Percentiles rank a stretch among this genome's conserved stretches.
phyloP scores from a whole-genome alignment of 2,113 vertebrate species.

The Notothenia rossii region DNA sequence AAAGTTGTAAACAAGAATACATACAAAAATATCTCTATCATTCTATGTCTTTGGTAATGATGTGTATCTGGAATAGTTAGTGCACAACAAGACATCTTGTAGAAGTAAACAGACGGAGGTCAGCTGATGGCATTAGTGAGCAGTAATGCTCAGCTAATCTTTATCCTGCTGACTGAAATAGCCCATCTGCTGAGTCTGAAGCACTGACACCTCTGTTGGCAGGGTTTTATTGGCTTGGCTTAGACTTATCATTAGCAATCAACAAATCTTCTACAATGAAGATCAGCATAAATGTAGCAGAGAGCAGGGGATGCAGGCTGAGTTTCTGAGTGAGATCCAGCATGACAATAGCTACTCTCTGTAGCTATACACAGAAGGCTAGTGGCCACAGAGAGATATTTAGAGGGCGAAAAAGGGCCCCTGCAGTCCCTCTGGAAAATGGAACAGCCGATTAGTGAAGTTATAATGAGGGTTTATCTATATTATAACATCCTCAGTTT shows the following conservation, averaged over 20 bases:
- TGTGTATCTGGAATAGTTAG: neutral
- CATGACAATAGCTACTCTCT: too few species aligned
- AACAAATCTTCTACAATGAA: too few species aligned
- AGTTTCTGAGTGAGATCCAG: too few species aligned
- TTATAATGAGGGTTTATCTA: too few species aligned
- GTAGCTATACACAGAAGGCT: too few species aligned
- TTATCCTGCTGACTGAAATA: conserved; percentile 46
- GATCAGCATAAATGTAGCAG: too few species aligned
- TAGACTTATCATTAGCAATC: neutral
- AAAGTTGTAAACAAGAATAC: neutral
- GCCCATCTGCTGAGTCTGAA: conserved; percentile 1
- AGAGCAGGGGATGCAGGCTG: too few species aligned
- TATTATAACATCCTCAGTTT: too few species aligned
- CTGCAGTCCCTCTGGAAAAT: too few species aligned
- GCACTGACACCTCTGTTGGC: neutral
- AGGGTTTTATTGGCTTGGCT: neutral
- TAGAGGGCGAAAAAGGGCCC: too few species aligned
- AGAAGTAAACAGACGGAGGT: conserved; percentile 16
- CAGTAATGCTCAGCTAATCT: conserved; percentile 57
- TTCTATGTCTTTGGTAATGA: neutral
- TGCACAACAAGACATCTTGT: neutral
- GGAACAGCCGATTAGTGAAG: too few species aligned
- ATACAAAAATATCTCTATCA: neutral
- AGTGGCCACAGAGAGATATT: too few species aligned
- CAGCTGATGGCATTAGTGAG: conserved; percentile 49